These are phyloP conservation scores for Parotia lawesii DNA, from an alignment of 2,113 vertebrate genomes.

Conservation along the genomic window DNA sequence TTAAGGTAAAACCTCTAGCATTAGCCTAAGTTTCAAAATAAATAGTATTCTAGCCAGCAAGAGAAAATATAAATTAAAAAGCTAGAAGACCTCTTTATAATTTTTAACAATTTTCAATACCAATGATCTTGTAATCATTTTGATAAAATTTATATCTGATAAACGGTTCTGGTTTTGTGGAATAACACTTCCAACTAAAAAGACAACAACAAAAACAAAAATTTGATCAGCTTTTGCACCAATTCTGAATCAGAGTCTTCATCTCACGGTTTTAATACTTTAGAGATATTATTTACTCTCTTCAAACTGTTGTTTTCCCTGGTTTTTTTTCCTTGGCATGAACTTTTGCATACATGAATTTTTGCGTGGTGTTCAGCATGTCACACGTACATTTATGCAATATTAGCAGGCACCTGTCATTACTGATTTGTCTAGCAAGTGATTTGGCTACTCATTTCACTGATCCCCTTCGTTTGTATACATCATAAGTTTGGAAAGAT, in stretches of 20 bases:
- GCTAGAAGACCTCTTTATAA: not conserved
- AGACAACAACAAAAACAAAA: not conserved
- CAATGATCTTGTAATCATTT: not conserved
- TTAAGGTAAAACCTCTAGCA: not conserved
- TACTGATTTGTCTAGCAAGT: not conserved
- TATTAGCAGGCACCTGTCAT: not conserved
- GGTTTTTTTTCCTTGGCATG: not conserved
- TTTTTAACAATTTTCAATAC: not conserved
- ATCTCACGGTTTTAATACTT: not conserved
- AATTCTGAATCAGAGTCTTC: not conserved
- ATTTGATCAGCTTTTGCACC: not conserved
- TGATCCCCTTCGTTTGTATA: not conserved
- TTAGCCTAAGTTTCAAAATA: not conserved
- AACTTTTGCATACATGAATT: not conserved
- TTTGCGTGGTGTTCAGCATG: not conserved
- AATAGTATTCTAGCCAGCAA: not conserved
- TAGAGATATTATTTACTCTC: not conserved
- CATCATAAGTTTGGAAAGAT: not conserved
- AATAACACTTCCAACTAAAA: not conserved
- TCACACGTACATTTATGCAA: accelerated
- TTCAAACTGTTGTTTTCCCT: not conserved
- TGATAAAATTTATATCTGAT: not conserved
- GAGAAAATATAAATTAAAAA: not conserved
- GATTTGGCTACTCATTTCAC: not conserved
- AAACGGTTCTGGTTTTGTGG: not conserved